Evolutionary conservation across 2,888 invertebrate genomes (phyloP), one percentile per base, ranked within the genome.

Genomic region (Nemapogon koenigi): DNA sequence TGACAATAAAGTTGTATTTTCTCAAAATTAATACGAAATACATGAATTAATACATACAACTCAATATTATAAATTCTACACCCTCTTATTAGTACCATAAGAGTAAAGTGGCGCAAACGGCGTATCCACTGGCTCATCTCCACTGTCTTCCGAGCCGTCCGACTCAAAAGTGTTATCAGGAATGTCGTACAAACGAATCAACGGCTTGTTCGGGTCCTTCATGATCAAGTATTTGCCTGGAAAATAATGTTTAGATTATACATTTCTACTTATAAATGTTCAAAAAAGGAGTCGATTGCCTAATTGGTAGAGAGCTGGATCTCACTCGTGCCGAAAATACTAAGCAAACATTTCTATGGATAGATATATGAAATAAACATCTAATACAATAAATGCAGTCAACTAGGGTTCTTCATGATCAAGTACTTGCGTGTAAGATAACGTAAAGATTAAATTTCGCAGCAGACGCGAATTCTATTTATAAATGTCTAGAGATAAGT

Each of bases 161-260:
- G 95, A 94, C 60, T 98, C 98, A 75, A 99, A 99, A 0, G 98
- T 96, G 64, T 96, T 95, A 68, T 98, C 97, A 37, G 99, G 98
- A 62, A 99, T 96, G 70, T 97, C 95, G 67, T 98, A 99, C 49
- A 99, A 83, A 49, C 97, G 90, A 52, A 99, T 94, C 82, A 97
- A 88, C 1, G 95, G 95, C 87, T 98, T 98, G 79, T 97, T 98
- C 3, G 98, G 98, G 71, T 98, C 97, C 76, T 98, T 97, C 93
- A 98, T 94, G 50, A 98, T 95, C 55, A 98, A 82, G 72, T 96
- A 98, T 68, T 91, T 91, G 46, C 80, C 81, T 80, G 61, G 0
- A 52, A 56, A 28, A 41, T 29, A 19, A 29, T 28, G 30, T 3
- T 18, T 28, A 28, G 4, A 4, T 28, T 4, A 28, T 11, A 28